Conservation (phyloP, 2,113 vertebrate genomes). For the Rhea americana region DNA sequence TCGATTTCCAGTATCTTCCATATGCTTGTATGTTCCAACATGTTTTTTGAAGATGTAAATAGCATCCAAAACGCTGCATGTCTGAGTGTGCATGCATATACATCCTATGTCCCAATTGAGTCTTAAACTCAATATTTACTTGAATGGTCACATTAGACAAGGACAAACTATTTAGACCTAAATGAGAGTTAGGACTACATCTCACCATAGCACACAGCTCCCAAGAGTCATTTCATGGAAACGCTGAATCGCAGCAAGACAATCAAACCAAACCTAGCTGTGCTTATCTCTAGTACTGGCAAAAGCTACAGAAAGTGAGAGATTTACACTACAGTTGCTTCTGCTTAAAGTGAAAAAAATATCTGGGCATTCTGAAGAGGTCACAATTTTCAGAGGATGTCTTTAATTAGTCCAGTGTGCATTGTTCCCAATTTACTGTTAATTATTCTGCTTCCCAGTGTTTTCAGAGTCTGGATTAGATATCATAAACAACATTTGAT, state of each 20-base stretch:
- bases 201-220: background rate
- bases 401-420: background rate
- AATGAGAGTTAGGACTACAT: background rate
- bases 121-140: background rate
- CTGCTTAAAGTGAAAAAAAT: background rate
- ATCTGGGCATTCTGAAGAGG: background rate
- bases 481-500: background rate
- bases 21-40: no score
- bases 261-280: background rate
- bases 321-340: background rate
- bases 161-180: background rate
- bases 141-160: fast-evolving
- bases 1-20: background rate
- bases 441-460: background rate
- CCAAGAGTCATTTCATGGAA: background rate
- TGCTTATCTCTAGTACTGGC: background rate
- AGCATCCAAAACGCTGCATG: background rate
- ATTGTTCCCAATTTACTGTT: background rate
- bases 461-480: background rate
- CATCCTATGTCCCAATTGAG: fast-evolving
- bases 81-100: background rate
- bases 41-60: background rate
- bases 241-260: background rate
- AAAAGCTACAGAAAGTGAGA: background rate
- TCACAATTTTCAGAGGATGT: background rate